These are phyloP conservation scores for Campylomormyrus tamandua DNA, from an alignment of 2,113 vertebrate species.

Conservation along the genomic window DNA sequence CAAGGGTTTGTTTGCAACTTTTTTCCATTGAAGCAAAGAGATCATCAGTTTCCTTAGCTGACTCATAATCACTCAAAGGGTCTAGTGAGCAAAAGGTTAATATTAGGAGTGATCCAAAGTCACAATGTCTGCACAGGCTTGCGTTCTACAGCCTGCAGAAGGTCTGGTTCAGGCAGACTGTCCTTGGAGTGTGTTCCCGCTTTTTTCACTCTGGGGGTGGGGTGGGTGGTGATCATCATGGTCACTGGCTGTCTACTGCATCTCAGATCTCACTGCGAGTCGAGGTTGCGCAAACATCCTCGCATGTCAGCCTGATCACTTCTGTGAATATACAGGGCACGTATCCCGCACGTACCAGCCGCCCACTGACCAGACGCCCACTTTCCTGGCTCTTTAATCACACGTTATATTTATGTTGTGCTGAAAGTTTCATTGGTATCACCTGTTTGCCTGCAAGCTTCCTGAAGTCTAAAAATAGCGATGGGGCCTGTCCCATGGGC, in stretches of 20 bases:
- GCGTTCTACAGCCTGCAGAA: neutral
- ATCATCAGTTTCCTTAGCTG: neutral
- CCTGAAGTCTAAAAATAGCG: neutral
- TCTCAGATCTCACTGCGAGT: neutral
- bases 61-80: neutral
- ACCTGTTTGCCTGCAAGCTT: neutral
- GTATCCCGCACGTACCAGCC: neutral
- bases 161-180: neutral
- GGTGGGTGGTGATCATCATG: neutral
- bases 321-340: neutral
- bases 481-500: neutral
- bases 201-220: neutral
- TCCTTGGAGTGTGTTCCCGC: neutral
- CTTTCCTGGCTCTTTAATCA: neutral
- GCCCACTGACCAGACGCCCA: neutral
- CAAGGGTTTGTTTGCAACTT: neutral
- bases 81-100: neutral
- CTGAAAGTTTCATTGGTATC: neutral
- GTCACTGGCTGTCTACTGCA: neutral
- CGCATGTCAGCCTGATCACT: neutral
- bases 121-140: neutral
- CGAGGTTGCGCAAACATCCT: neutral
- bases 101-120: neutral
- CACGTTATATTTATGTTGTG: neutral
- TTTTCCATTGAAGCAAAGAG: neutral